Percentiles rank a stretch among this genome's conserved stretches.
Conservation (phyloP, 2,888 invertebrate genomes). For the Linnaemya vulpina region DNA sequence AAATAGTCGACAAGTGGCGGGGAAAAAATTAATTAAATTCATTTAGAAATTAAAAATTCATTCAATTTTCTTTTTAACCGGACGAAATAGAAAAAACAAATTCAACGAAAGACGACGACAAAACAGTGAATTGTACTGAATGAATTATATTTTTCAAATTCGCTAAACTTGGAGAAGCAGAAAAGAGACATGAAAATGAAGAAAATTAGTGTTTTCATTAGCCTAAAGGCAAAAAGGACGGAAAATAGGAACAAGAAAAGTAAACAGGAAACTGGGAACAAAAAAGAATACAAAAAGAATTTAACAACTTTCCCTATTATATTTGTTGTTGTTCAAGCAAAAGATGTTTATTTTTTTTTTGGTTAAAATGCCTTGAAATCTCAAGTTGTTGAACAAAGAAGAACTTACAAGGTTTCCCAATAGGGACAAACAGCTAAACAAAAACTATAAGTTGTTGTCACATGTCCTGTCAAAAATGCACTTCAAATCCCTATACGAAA, state of each 20-base stretch:
- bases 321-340: not conserved
- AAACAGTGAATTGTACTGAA: constrained; percentile 5
- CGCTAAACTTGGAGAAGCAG: constrained; percentile 14
- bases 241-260: not conserved
- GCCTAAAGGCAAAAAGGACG: constrained; percentile 5
- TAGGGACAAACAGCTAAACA: too few species aligned
- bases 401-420: not conserved
- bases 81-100: not conserved
- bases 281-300: not conserved
- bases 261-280: constrained; percentile 14
- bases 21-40: constrained; percentile 63
- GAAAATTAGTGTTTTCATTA: constrained; percentile 54
- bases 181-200: not conserved
- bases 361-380: not conserved
- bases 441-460: too few species aligned
- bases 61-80: constrained; percentile 52
- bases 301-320: not conserved
- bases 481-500: too few species aligned
- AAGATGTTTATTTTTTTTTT: not conserved
- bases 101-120: not conserved
- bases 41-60: constrained; percentile 70
- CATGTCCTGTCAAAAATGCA: too few species aligned
- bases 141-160: constrained; percentile 31
- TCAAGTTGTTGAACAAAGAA: not conserved
- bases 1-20: not conserved